Conservation (phyloP, 2,113 vertebrate species). For the Junco hyemalis region DNA sequence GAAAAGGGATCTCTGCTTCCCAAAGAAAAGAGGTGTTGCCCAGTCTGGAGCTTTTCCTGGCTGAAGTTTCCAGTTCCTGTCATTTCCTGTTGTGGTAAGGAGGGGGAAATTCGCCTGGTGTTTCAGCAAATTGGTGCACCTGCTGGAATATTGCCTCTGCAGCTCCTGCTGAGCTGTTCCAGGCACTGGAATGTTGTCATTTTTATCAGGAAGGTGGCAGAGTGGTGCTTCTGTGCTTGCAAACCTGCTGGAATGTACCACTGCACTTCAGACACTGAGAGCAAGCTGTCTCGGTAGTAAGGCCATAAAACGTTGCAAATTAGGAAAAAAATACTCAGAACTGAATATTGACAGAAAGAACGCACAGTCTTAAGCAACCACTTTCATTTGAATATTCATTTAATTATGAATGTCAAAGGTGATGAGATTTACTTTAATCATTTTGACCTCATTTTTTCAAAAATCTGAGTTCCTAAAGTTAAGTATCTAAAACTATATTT, state of each 20-base stretch:
- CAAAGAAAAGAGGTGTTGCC: neutral
- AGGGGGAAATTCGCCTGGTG: neutral
- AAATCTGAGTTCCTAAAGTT: neutral
- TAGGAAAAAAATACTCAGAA: neutral
- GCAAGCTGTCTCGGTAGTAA: neutral
- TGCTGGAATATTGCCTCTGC: slow-evolving; percentile 5
- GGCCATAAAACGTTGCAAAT: neutral
- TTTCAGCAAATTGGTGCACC: neutral
- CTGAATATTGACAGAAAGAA: neutral
- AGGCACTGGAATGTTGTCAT: neutral
- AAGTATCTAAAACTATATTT: slow-evolving; percentile 32
- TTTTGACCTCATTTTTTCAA: neutral
- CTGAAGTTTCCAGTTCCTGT: neutral
- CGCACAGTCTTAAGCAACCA: neutral
- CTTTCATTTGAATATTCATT: neutral
- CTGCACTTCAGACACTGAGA: neutral
- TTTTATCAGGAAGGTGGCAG: slow-evolving; percentile 23
- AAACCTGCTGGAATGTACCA: slow-evolving; percentile 14
- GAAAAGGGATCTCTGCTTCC: neutral
- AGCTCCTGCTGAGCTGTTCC: slow-evolving; percentile 8
- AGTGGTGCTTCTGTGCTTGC: neutral
- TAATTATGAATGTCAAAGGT: neutral
- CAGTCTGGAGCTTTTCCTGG: neutral
- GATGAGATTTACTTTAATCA: neutral
- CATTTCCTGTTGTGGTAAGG: neutral